These are phyloP conservation scores for Macrotrachela quadricornifera DNA, from an alignment of 1,140 invertebrate species.

Conservation along the genomic window DNA sequence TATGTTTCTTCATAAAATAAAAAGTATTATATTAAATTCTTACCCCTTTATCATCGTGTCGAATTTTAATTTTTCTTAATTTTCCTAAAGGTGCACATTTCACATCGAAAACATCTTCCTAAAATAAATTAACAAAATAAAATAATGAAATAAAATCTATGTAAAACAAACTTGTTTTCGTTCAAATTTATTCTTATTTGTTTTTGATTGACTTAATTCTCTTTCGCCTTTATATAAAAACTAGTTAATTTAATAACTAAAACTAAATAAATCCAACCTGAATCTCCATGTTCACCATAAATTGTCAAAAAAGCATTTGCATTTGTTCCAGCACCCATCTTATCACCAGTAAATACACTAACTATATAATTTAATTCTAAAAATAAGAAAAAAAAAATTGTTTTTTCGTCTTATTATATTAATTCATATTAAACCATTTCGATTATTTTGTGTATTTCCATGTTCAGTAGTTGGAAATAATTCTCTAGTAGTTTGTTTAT, in stretches of 20 bases:
- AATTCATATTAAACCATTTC: too few relatives aligned
- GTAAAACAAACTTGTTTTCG: constrained; percentile 4
- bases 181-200: constrained; percentile 9
- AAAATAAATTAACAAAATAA: neutral
- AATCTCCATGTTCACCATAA: constrained; percentile 18
- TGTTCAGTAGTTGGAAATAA: constrained; percentile 20
- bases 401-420: too few relatives aligned
- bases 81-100: constrained; percentile 25
- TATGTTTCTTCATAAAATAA: too few relatives aligned
- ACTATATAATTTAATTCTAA: constrained; percentile 18
- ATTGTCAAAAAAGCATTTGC: constrained; percentile 5
- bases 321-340: constrained; percentile 12
- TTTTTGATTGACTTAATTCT: constrained; percentile 20
- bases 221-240: constrained; percentile 16
- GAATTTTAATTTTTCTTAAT: constrained; percentile 26
- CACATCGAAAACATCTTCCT: constrained; percentile 25
- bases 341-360: constrained; percentile 22
- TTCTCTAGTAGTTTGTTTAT: constrained; percentile 24
- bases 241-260: too few relatives aligned
- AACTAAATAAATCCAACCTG: constrained; percentile 17
- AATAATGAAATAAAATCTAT: constrained; percentile 9
- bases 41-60: constrained; percentile 26
- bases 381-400: neutral
- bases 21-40: too few relatives aligned
- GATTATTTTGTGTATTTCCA: too few relatives aligned